Evolutionary conservation across 2,797 vertebrate genomes (phyloP).

Genomic region (Propithecus deckenii): DNA sequence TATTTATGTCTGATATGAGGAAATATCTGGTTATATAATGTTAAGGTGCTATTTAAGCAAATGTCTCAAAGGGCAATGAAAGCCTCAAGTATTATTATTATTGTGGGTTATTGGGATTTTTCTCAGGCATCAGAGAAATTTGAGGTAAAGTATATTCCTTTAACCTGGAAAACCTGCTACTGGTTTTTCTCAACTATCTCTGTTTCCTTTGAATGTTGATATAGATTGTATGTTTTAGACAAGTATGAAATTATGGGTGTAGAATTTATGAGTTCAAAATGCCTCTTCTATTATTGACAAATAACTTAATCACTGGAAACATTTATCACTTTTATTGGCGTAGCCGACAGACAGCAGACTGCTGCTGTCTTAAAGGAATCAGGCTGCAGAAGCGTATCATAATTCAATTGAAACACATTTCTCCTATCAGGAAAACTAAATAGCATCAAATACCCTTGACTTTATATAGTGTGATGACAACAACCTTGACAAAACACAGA

Average conservation of each 20-base stretch:
- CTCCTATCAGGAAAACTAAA: constrained; percentile 51
- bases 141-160: constrained; percentile 15
- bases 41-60: constrained; percentile 47
- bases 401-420: constrained; percentile 57
- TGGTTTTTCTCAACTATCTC: constrained; percentile 27
- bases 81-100: constrained; percentile 16
- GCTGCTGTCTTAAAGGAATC: constrained; percentile 44
- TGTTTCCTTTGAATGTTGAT: constrained; percentile 48
- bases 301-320: constrained; percentile 64
- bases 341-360: constrained; percentile 27
- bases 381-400: constrained; percentile 6
- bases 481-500: constrained; percentile 26
- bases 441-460: constrained; percentile 53
- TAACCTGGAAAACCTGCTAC: neutral
- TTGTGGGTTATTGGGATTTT: constrained; percentile 5
- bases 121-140: constrained; percentile 44
- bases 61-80: constrained; percentile 32
- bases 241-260: constrained; percentile 56
- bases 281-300: constrained; percentile 69
- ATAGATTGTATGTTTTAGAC: constrained; percentile 41
- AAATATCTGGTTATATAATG: constrained; percentile 34
- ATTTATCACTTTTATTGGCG: constrained; percentile 52
- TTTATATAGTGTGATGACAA: constrained; percentile 40
- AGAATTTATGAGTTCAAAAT: constrained; percentile 60
- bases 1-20: neutral